Conservation (phyloP, 1,140 invertebrate species). For the Procambarus clarkii region DNA sequence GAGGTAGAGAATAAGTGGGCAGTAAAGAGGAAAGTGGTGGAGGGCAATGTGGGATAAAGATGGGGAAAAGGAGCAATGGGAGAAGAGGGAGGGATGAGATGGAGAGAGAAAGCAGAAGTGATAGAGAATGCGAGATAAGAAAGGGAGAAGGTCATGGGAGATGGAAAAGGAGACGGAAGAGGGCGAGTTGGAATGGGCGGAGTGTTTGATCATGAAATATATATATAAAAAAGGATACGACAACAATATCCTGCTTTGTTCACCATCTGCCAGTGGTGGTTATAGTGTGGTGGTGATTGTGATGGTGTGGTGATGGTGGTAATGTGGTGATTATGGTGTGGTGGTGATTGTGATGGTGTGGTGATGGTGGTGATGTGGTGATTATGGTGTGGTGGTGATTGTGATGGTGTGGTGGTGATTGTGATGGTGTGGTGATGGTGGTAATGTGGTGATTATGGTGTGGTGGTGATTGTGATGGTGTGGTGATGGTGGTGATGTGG, state of each 20-base stretch:
- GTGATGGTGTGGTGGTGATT: neutral
- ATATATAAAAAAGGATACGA: neutral
- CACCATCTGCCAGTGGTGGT: neutral
- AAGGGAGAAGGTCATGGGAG: neutral
- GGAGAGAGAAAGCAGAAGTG: neutral
- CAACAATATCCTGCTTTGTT: neutral
- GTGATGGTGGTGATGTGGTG: neutral
- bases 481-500: neutral
- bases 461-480: neutral
- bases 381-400: neutral
- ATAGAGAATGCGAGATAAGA: neutral
- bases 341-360: neutral
- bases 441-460: neutral
- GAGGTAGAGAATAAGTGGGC: no score
- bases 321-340: neutral
- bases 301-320: neutral
- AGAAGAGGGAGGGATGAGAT: neutral
- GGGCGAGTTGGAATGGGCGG: neutral
- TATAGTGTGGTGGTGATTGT: no score
- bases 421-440: neutral
- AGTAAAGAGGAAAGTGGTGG: no score
- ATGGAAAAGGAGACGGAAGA: neutral
- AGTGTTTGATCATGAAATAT: neutral
- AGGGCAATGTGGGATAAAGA: no score
- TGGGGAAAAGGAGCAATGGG: neutral